Conservation (phyloP, 2,113 vertebrate species). For the Rynchops niger region DNA sequence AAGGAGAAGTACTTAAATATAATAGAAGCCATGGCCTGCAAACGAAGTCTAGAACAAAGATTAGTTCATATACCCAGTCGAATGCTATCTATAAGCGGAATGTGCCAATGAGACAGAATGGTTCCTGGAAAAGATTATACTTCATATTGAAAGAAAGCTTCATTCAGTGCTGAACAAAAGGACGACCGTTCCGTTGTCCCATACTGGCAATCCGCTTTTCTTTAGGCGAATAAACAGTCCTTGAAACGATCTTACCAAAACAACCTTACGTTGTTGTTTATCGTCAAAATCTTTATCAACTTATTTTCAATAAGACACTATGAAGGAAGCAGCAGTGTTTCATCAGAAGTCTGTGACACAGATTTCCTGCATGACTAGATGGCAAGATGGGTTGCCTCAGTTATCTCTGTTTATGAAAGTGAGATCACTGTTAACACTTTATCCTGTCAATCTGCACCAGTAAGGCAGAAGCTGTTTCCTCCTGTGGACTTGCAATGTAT, state of each 20-base stretch:
- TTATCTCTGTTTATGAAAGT: background rate
- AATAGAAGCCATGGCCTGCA: conserved; percentile 43
- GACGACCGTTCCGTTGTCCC: background rate
- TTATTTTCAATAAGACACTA: background rate
- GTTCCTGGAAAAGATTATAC: conserved; percentile 4
- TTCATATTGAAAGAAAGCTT: background rate
- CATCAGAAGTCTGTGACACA: background rate
- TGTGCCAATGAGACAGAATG: background rate
- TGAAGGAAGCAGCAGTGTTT: background rate
- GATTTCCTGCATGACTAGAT: background rate
- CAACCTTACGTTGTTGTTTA: background rate
- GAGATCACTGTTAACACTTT: background rate
- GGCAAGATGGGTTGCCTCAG: background rate
- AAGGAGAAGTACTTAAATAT: conserved; percentile 51
- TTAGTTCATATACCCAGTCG: background rate
- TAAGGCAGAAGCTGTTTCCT: background rate
- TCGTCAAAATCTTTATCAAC: background rate
- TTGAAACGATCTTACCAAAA: background rate
- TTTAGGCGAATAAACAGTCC: background rate
- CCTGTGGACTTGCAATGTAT: background rate
- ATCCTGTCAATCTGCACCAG: background rate
- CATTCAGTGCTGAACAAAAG: background rate
- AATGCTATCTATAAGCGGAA: background rate
- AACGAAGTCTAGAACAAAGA: conserved; percentile 24
- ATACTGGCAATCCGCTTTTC: background rate